Evolutionary conservation across 2,113 vertebrate genomes (phyloP), one percentile per base, ranked within the genome.

Genomic region (Albula glossodonta): DNA sequence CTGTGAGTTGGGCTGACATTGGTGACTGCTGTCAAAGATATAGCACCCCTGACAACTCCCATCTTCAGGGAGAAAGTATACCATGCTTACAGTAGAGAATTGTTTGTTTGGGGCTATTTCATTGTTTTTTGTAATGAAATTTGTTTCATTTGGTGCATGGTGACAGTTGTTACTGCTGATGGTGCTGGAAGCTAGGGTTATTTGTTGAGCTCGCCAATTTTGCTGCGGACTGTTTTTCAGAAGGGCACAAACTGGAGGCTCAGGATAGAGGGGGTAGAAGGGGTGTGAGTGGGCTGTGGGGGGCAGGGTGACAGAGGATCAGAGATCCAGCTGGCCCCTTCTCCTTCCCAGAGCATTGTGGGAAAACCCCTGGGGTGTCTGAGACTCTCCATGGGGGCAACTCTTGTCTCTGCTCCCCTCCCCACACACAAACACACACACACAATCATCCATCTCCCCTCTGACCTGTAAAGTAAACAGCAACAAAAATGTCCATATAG

Each of bases 211-310:
- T 11, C 15, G 49, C 51, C 48, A 25, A 48, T 78, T 79, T 19
- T 53, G 60, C 74, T 49, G 25, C 51, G 74, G 74, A 49, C 51
- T 48, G 51, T 63, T 80, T 41, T 50, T 79, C 12, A 5, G 3
- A 79, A 63, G 53, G 57, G 41, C 66, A 78, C 52, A 13, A 53
- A 9, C 31, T 50, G 5, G 31, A 51, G 70, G 83, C 41, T 50
- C 7, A 51, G 77, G 81, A 41, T 15, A 52, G 84, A 81, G 87
- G 84, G 88, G 17, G 31, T 17, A 49, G 78, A 57, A 79, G 85
- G 53, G 85, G 86, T 86, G 86, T 88, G 89, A 87, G 86, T 84
- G 87, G 85, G 85, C 84, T 88, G 82, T 51, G 80, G 79, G 78
- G 81, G 90, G 52, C 53, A 48, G 82, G 83, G 90, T 90, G 85